Evolutionary conservation across 2,797 vertebrate genomes (phyloP), one percentile per base, ranked within the genome.

Genomic region (Balearica regulorum): DNA sequence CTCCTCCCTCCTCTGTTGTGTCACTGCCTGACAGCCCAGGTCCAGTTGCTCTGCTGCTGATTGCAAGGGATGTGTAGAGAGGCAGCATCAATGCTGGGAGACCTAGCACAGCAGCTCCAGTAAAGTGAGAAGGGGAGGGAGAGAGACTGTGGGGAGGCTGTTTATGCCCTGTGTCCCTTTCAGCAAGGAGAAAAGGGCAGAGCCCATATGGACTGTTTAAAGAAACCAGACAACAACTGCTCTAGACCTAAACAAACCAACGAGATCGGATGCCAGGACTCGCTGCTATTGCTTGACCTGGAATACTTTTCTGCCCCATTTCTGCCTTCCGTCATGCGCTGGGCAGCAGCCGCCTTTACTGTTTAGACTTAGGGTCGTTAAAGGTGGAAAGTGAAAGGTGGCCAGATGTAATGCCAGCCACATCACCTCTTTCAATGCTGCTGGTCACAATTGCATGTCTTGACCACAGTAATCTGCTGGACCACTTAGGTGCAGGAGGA

Each of bases 371-470:
- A 46, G 13, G 9, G 8, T 9, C 71, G 79, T 72, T 26, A 76
- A 87, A 60, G 29, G 11, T 66, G 44, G 51, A 84, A 91, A 33
- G 46, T 41, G 41, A 66, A 76, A 54, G 11, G 14, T 60, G 57
- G 18, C 4, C n/a, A 48, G 57, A 29, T 77, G 19, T 31, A 55
- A 73, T 16, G 13, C 37, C 72, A 64, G 33, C 5, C 18, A 26
- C 3, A 2, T 60, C 13, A 26, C 33, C 83, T 51, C 28, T 87
- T 80, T 70, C 41, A 71, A 1, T 25, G 26, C 16, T 80, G 25
- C 72, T 43, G 16, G 13, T 41, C 3, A 2, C 33, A 76, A 1
- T 20, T 3, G 0, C 2, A 9, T 6, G 0, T 53, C 18, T 60
- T 64, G 64, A 24, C n/a, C 13, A n/a, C 21, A 68, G n/a, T 5